phyloP scores from a whole-genome alignment of 2,797 vertebrate genomes.

The Galagoides demidoff region DNA sequence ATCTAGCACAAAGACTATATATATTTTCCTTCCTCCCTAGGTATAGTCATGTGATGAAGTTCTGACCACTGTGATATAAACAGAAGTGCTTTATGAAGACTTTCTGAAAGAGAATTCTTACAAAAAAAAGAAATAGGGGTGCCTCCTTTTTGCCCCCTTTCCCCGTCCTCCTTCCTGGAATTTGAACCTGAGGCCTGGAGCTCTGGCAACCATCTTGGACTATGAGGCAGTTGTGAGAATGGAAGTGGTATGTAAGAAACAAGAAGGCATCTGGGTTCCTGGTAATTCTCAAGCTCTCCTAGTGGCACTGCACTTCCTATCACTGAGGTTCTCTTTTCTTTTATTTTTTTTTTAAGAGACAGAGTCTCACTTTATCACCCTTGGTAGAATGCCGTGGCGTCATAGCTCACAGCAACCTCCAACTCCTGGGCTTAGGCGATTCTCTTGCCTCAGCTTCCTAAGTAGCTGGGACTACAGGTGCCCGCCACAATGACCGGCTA shows the following conservation, averaged over 20 bases:
- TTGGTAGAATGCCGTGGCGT: too few relatives aligned
- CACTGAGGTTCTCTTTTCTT: not conserved
- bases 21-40: not conserved
- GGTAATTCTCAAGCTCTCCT: not conserved
- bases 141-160: not conserved
- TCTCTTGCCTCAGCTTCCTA: too few relatives aligned
- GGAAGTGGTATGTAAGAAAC: not conserved
- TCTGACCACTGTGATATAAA: not conserved
- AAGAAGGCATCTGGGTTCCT: not conserved
- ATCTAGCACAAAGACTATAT: not conserved
- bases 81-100: constrained; percentile 1
- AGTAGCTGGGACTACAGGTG: too few relatives aligned
- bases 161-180: not conserved
- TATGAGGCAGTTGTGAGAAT: not conserved
- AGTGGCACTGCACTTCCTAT: not conserved
- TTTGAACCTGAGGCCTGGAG: not conserved
- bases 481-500: too few relatives aligned
- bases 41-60: not conserved
- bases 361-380: too few relatives aligned
- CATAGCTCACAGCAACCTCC: too few relatives aligned
- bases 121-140: not conserved
- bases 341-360: too few relatives aligned
- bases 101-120: not conserved
- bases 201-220: not conserved
- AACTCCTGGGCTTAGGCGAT: too few relatives aligned